Base-by-base conservation (phyloP, 2,888 invertebrate genomes). In the Parnassius smintheus region DNA sequence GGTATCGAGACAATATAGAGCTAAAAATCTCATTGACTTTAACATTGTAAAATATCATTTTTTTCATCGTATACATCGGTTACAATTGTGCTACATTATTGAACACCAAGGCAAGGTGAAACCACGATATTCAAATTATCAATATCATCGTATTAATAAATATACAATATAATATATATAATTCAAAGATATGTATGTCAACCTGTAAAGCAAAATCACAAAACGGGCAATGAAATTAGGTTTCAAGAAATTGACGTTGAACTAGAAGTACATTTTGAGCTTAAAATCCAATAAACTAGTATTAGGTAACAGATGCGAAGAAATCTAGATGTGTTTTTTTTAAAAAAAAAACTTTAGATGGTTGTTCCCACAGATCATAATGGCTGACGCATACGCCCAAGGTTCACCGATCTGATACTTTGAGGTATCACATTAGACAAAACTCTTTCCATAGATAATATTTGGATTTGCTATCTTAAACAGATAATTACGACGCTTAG, bases 21-120 rank as follows among this genome's bases (percentile, higher is more conserved):
- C 83, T 88, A 86, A 88, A 88, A 89, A 88, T 88, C 85, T 88
- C 85, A 82, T 83, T 77, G 73, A 78, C 68, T 82, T 86, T 76
- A 91, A 91, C 91, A 89, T 86, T 87, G 87, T 91, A 91, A 88
- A 91, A 91, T 91, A 91, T 88, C 81, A 86, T 86, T 82, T 82
- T 68, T 81, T 81, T 84, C 78, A 76, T 91, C 91, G 91, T 91
- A 91, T 91, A 91, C 91, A 89, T 91, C 80, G 89, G 90, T 91
- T 91, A 87, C 91, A 89, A 87, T 91, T 89, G 91, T 91, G 91
- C 91, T 91, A 89, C 83, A 77, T 77, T 82, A 84, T 74, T 85
- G 85, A 90, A 91, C 91, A 91, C 90, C 86, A 91, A 91, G 92
- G 91, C 91, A 88, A 86, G 87, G 88, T 88, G 88, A 86, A 84